Evolutionary conservation across 2,888 invertebrate genomes (phyloP).

Genomic region (Scrobipalpa costella): DNA sequence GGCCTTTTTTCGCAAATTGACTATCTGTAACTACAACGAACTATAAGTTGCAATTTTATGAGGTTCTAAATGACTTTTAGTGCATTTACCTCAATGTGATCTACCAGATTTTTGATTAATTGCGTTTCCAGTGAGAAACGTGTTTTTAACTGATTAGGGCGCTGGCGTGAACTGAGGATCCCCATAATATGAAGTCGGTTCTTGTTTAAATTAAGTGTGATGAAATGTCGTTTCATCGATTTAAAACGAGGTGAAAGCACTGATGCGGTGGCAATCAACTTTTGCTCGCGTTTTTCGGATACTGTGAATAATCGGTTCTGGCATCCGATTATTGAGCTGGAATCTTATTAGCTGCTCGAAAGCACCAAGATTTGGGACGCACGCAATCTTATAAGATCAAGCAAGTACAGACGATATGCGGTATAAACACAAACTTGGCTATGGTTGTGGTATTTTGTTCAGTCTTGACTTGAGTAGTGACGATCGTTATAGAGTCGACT

Average conservation of each 20-base stretch:
- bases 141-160: too few relatives aligned
- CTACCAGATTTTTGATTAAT: too few relatives aligned
- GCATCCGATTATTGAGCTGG: slow-evolving; percentile 23
- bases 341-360: slow-evolving; percentile 25
- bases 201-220: slow-evolving; percentile 34
- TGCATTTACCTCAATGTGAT: too few relatives aligned
- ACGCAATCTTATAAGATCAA: slow-evolving; percentile 11
- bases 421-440: background rate
- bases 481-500: too few relatives aligned
- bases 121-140: too few relatives aligned
- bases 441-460: background rate
- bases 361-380: slow-evolving; percentile 3
- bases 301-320: slow-evolving; percentile 30
- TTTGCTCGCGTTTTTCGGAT: slow-evolving; percentile 26
- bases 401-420: background rate
- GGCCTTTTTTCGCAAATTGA: too few relatives aligned
- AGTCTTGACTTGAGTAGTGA: too few relatives aligned
- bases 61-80: too few relatives aligned
- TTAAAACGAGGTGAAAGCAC: slow-evolving; percentile 61
- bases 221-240: slow-evolving; percentile 49
- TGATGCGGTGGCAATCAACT: slow-evolving; percentile 47
- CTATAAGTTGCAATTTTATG: too few relatives aligned
- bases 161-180: too few relatives aligned
- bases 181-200: slow-evolving; percentile 46
- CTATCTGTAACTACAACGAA: too few relatives aligned